Evolutionary conservation across 2,888 invertebrate genomes (phyloP).

Genomic region (Calliopum simillimum): DNA sequence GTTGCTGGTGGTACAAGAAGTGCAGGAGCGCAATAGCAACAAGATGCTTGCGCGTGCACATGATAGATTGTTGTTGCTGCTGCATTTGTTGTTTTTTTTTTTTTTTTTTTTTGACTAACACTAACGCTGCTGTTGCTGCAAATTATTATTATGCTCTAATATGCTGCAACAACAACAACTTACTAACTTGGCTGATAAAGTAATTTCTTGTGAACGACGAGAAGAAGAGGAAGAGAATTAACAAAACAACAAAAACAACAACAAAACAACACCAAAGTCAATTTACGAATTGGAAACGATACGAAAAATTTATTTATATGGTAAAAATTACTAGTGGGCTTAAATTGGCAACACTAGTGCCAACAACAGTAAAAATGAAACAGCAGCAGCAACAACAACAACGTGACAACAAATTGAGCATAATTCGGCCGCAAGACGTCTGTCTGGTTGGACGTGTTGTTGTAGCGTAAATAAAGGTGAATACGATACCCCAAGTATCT

Average conservation of each 20-base stretch:
- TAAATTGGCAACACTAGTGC: slow-evolving; percentile 17
- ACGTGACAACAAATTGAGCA: slow-evolving; percentile 26
- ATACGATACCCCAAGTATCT: neutral
- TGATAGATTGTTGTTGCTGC: slow-evolving; percentile 10
- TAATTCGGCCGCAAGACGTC: slow-evolving; percentile 18
- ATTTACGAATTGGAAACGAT: slow-evolving; percentile 15
- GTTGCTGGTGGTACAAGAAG: slow-evolving; percentile 5
- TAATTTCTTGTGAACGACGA: neutral
- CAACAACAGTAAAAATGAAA: slow-evolving; percentile 6
- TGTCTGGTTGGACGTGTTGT: neutral
- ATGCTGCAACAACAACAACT: neutral
- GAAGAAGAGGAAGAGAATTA: neutral
- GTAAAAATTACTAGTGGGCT: neutral
- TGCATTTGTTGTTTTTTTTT: neutral
- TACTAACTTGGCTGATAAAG: neutral
- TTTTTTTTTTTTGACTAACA: neutral
- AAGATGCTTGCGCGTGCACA: slow-evolving; percentile 12
- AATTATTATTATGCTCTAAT: neutral
- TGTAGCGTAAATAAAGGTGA: neutral
- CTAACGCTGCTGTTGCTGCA: neutral
- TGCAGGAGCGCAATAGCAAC: neutral
- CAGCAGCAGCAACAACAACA: slow-evolving; percentile 15
- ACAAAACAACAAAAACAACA: neutral
- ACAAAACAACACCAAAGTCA: neutral
- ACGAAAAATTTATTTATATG: neutral